These are phyloP conservation scores for Zaprionus gabonicus DNA, from an alignment of 1,140 invertebrate genomes.

Conservation along the genomic window DNA sequence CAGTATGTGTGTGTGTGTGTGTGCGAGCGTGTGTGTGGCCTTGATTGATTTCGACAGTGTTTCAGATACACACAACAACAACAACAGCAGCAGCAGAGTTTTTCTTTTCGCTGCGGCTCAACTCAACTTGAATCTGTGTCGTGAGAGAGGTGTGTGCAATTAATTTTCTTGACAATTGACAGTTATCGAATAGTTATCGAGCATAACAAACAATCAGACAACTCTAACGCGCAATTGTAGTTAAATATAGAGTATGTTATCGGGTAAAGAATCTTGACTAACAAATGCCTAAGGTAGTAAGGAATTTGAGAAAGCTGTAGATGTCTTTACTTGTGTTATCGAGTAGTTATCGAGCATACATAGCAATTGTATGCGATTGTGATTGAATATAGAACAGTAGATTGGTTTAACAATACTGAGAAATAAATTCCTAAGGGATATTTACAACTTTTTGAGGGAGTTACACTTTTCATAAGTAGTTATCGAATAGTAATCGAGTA, in stretches of 20 bases:
- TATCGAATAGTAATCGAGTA: background rate
- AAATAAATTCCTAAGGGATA: too few relatives aligned
- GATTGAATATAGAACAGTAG: too few relatives aligned
- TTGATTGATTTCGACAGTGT: conserved; percentile 50
- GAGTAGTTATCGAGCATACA: too few relatives aligned
- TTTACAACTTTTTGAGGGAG: too few relatives aligned
- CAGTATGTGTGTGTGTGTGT: conserved; percentile 41
- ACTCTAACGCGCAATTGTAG: background rate
- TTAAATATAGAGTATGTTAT: background rate
- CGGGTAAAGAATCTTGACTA: background rate
- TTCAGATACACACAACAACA: conserved; percentile 26
- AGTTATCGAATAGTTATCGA: conserved; percentile 71
- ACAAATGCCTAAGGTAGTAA: background rate
- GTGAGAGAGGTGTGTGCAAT: conserved; percentile 63
- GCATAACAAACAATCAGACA: conserved; percentile 27
- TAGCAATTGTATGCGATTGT: too few relatives aligned
- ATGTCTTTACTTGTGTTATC: background rate
- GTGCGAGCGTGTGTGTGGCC: conserved; percentile 54
- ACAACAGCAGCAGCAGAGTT: background rate
- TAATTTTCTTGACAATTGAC: conserved; percentile 66
- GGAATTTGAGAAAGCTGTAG: background rate
- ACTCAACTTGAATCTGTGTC: conserved; percentile 20
- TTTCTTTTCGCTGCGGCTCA: conserved; percentile 9
- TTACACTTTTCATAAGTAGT: background rate
- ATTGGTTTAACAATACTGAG: too few relatives aligned